Conservation (phyloP, 2,888 invertebrate species). For the Agrochola circellaris region DNA sequence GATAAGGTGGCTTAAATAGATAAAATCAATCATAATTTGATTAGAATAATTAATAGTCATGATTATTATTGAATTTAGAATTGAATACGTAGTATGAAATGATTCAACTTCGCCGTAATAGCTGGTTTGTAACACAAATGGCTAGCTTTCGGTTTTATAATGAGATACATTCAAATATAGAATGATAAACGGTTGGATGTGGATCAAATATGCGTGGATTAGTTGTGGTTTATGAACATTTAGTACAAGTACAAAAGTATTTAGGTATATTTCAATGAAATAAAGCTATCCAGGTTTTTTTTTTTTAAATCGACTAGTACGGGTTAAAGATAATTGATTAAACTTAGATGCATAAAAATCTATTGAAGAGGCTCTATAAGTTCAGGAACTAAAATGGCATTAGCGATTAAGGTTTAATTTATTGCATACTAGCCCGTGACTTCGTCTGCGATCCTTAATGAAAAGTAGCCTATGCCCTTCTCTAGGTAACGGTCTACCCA, state of each 20-base stretch:
- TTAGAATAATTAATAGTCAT: not conserved
- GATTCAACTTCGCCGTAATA: slow-evolving; percentile 10
- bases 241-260: not conserved
- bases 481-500: too few relatives aligned
- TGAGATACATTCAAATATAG: slow-evolving; percentile 29
- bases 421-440: not conserved
- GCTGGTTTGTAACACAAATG: slow-evolving; percentile 24
- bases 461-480: too few relatives aligned
- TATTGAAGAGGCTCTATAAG: not conserved
- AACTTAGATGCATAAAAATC: not conserved
- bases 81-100: not conserved
- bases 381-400: not conserved
- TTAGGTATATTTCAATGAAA: not conserved
- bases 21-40: not conserved
- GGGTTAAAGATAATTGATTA: not conserved
- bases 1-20: not conserved
- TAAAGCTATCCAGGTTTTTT: not conserved
- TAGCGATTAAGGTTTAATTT: not conserved
- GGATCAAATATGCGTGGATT: slow-evolving; percentile 53
- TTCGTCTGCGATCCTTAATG: too few relatives aligned
- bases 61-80: slow-evolving; percentile 7
- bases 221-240: not conserved
- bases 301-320: not conserved
- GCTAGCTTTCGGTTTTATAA: slow-evolving; percentile 15
- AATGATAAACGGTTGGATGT: slow-evolving; percentile 38